Evolutionary conservation across 2,797 vertebrate genomes (phyloP).

Genomic region (Hippocampus kuda): DNA sequence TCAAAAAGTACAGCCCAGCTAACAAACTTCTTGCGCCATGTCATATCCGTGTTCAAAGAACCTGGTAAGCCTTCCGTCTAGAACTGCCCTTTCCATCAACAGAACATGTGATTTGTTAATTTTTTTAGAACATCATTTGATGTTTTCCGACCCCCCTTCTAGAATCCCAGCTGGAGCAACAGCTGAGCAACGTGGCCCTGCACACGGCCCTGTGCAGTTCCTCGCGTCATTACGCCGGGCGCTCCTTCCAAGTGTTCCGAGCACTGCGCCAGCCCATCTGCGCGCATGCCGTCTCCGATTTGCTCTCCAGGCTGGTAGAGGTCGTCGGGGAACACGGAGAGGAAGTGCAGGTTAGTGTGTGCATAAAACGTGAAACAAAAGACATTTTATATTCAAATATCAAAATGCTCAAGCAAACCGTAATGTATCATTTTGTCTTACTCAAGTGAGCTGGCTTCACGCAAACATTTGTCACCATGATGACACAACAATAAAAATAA

Average conservation of each 20-base stretch:
- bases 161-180: slow-evolving; percentile 87
- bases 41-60: slow-evolving; percentile 94
- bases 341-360: slow-evolving; percentile 55
- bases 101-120: too few species aligned
- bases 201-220: slow-evolving; percentile 93
- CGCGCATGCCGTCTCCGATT: slow-evolving; percentile 81
- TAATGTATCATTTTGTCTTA: too few species aligned
- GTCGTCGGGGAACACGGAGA: slow-evolving; percentile 90
- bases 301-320: slow-evolving; percentile 85
- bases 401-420: too few species aligned
- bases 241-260: slow-evolving; percentile 93
- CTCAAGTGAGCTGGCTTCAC: too few species aligned
- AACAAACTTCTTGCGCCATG: slow-evolving; percentile 85
- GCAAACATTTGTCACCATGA: too few species aligned
- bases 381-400: too few species aligned
- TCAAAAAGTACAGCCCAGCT: slow-evolving; percentile 91
- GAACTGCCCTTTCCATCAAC: background rate
- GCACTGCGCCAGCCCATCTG: slow-evolving; percentile 87
- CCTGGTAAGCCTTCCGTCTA: slow-evolving; percentile 73
- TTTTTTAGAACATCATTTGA: background rate
- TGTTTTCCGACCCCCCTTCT: background rate
- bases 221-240: slow-evolving; percentile 88
- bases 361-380: background rate
- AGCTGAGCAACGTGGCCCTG: slow-evolving; percentile 85
- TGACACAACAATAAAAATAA: too few species aligned